Evolutionary conservation across 2,888 invertebrate species (phyloP), one percentile per base, ranked within the genome.

Genomic region (Xanthia icteritia): DNA sequence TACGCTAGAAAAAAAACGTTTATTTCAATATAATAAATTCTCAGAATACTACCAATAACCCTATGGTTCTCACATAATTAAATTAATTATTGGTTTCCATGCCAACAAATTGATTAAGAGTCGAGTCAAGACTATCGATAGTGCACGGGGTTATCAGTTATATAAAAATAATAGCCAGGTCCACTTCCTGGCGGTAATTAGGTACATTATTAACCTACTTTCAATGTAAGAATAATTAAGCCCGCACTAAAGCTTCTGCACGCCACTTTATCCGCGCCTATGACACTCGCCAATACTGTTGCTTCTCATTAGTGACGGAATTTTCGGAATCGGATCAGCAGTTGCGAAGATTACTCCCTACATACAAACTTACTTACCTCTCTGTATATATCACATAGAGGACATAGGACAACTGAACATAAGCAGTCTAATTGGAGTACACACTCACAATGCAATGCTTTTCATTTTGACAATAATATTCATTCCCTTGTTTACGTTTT

Each of bases 171-270:
- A 87, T 75, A 74, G 66, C 65, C 56, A 66, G 67, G 77, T 58
- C 68, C 61, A 80, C 45, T 81, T 87, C 87, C 87, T 88, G 87
- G 39, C 2, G 6, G 23, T 87, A 87, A 87, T 87, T 81, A 85
- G 54, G 54, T 68, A 58, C 58, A 56, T 69, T 67, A 69, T 65
- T 78, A 83, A 82, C 73, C 67, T 15, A 61, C 31, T 81, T 83
- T 77, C 68, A 42, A 58, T 72, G 1, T 42, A 58, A 58, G 17
- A 54, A 65, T 77, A 77, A 51, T 71, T n/a, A n/a, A n/a, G n/a
- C n/a, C n/a, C n/a, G n/a, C n/a, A n/a, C n/a, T n/a, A 56, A 42
- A 31, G 31, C 31, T 31, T 31, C 31, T 31, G 31, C n/a, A n/a
- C n/a, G n/a, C n/a, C n/a, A n/a, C n/a, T n/a, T n/a, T n/a, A n/a